A percentile compares a stretch with the other conserved stretches of the same genome.
Evolutionary conservation across 2,888 invertebrate genomes (phyloP).

Genomic region (Quadroppia sp.): DNA sequence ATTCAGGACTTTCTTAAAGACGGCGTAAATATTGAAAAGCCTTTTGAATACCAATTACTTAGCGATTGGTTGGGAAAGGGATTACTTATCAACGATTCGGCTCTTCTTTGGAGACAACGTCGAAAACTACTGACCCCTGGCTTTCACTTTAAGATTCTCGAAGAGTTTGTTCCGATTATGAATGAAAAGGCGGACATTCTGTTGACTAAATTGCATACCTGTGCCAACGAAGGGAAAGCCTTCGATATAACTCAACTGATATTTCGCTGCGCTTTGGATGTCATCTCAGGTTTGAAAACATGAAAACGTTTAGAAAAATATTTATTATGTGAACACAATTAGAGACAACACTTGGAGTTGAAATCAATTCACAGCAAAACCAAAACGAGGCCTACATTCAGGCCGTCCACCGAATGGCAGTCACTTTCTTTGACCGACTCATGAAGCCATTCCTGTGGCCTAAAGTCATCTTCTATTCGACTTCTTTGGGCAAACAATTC

Average conservation of each 20-base stretch:
- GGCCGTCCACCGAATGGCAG: background rate
- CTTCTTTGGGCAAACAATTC: background rate
- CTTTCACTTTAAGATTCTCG: slow-evolving; percentile 47
- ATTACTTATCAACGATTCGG: slow-evolving; percentile 52
- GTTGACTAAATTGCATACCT: slow-evolving; percentile 41
- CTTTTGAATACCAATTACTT: slow-evolving; percentile 54
- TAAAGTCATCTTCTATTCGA: slow-evolving; percentile 1
- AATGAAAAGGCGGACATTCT: slow-evolving; percentile 46
- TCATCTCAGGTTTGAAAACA: slow-evolving; percentile 40
- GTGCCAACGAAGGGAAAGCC: background rate
- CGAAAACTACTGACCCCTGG: slow-evolving; percentile 48
- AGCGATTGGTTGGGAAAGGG: slow-evolving; percentile 58
- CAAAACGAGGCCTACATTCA: background rate
- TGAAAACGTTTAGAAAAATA: background rate
- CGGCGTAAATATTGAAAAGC: slow-evolving; percentile 52
- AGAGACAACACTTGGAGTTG: slow-evolving; percentile 5
- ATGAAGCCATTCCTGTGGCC: slow-evolving; percentile 15
- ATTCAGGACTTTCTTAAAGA: slow-evolving; percentile 50
- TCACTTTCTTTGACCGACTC: background rate
- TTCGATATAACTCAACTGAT: slow-evolving; percentile 45
- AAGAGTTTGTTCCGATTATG: slow-evolving; percentile 46
- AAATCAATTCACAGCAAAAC: background rate
- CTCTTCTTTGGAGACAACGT: slow-evolving; percentile 52
- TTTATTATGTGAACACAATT: background rate
- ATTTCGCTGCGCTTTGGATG: slow-evolving; percentile 47